Evolutionary conservation across 1,140 invertebrate species (phyloP).

Genomic region (Arion vulgaris): DNA sequence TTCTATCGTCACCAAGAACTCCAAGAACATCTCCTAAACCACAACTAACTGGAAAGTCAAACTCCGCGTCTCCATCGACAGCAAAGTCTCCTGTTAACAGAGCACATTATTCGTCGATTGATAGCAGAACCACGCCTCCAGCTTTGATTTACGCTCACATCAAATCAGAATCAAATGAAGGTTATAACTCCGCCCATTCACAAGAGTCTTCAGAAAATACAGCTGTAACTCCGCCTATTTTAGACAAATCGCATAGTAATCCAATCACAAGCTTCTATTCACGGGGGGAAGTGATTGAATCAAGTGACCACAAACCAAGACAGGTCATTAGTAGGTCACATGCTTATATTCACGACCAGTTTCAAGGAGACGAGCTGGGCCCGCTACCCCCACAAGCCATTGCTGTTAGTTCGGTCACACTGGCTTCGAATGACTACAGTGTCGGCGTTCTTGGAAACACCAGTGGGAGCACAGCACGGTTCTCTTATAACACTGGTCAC

Average conservation of each 20-base stretch:
- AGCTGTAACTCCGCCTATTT: neutral
- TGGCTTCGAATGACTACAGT: neutral
- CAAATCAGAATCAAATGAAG: neutral
- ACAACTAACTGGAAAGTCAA: neutral
- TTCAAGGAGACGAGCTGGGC: constrained; percentile 16
- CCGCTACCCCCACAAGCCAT: constrained; percentile 14
- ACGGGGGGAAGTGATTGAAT: neutral
- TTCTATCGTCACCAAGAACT: neutral
- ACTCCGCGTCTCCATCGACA: neutral
- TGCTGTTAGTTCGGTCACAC: neutral
- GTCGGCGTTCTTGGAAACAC: neutral
- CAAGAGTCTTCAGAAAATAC: neutral
- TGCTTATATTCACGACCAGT: neutral
- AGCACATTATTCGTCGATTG: neutral
- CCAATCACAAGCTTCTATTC: neutral
- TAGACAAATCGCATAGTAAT: neutral
- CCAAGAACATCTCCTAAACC: neutral
- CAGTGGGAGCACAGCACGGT: neutral
- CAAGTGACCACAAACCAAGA: neutral
- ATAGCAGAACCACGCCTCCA: neutral
- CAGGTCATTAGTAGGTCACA: neutral
- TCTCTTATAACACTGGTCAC: neutral
- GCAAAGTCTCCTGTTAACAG: neutral
- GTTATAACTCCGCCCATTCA: neutral
- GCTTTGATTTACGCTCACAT: neutral